phyloP scores from a whole-genome alignment of 1,140 invertebrate genomes.

The Tenebrio molitor region DNA sequence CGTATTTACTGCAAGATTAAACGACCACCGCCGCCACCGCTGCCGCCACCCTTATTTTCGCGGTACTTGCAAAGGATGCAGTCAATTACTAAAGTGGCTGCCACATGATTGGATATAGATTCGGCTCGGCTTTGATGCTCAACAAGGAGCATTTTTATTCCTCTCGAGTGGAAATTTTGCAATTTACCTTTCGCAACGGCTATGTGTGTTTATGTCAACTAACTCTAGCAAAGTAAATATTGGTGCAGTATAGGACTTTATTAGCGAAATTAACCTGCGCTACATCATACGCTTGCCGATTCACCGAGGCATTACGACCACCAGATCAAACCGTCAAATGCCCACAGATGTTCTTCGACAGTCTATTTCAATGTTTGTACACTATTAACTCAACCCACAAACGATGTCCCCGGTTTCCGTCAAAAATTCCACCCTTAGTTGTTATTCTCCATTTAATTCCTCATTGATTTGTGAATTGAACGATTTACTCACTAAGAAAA shows the following conservation, averaged over 20 bases:
- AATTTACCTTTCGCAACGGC: slow-evolving; percentile 58
- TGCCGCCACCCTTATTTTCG: slow-evolving; percentile 50
- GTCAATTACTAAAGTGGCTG: slow-evolving; percentile 60
- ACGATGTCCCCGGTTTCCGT: not conserved
- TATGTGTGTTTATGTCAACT: slow-evolving; percentile 63
- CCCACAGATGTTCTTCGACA: not conserved
- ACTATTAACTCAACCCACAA: no score
- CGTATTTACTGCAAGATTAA: slow-evolving; percentile 59
- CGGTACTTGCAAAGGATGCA: slow-evolving; percentile 51
- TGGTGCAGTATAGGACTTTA: slow-evolving; percentile 60
- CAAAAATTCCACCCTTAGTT: no score
- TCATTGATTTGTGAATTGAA: no score
- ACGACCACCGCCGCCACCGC: slow-evolving; percentile 51
- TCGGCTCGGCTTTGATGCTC: slow-evolving; percentile 53
- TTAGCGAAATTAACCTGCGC: slow-evolving; percentile 60
- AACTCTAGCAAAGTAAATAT: slow-evolving; percentile 64
- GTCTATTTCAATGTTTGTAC: no score
- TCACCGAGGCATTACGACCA: slow-evolving; percentile 35
- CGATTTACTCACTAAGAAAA: no score
- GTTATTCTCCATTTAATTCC: no score
- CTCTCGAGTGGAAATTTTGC: slow-evolving; percentile 61
- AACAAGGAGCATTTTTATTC: slow-evolving; percentile 61
- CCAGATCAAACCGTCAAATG: slow-evolving; percentile 17
- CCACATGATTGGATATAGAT: slow-evolving; percentile 59
- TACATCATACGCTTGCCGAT: slow-evolving; percentile 20